Base-by-base conservation (phyloP, 2,888 invertebrate species). In the Agriopis marginaria region DNA sequence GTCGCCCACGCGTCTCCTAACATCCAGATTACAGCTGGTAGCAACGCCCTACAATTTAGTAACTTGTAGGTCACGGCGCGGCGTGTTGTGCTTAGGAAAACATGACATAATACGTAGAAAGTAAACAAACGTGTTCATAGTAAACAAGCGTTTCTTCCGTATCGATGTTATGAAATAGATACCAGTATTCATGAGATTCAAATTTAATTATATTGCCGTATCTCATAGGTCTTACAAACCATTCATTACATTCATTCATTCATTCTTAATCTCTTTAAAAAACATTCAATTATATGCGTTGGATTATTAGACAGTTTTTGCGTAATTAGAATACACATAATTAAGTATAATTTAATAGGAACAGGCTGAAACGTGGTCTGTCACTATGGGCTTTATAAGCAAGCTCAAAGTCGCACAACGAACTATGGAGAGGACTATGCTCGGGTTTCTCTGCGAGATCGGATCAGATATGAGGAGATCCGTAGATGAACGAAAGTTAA, bases 121-220 rank as follows among this genome's bases (percentile, higher is more conserved):
- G 73, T 74, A 76, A 76, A 74, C 66, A 74, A 70, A 74, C 71
- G 64, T 65, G 69, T 54, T 59, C 61, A 69, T 69, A 68, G 66
- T 65, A 68, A 74, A 70, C 72, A 68, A 40, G 42, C 56, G 49
- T 53, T 50, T 44, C 53, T 39, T 60, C 66, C 54, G 66, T 63
- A 49, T 59, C 51, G 40, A 45, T 67, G 60, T 68, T 68, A 63
- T 40, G 17, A 50, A 63, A 60, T 50, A 58, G 14, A 54, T 54
- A 45, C 45, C 54, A 7, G 56, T 23, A 44, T 44, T 56, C 56
- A 12, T 58, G 45, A 58, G 58, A 47, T 47, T 32, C 5, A 58
- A 23, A 42, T 50, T 17, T 0, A 50, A 17, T 51, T 54, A 10
- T 55, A 54, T 39, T 14, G 40, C n/a, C 14, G 2, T 47, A n/a